These are phyloP conservation scores for Stichodactyla helianthus DNA, from an alignment of 64 coral and sea anemone species.

Conservation along the genomic window DNA sequence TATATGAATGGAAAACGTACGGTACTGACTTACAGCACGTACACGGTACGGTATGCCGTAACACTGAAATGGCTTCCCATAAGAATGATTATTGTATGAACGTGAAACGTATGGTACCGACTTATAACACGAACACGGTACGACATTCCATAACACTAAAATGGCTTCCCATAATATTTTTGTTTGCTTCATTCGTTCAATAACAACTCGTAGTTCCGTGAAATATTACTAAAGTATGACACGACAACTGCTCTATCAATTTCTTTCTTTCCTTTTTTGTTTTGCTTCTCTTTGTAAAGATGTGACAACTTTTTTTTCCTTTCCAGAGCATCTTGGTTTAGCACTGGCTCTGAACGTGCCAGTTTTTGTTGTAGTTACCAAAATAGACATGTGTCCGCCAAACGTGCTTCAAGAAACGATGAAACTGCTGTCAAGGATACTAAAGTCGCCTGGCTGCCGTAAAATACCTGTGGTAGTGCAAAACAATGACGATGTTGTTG, in stretches of 20 bases:
- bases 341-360: conserved; percentile 92
- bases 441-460: conserved; percentile 96
- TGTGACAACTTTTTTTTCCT: background rate
- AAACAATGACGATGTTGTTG: conserved; percentile 92
- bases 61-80: too few relatives aligned
- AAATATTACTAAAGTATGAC: too few relatives aligned
- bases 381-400: conserved; percentile 98
- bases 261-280: background rate
- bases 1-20: too few relatives aligned
- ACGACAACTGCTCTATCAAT: background rate
- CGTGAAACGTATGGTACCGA: too few relatives aligned
- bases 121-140: too few relatives aligned
- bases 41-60: too few relatives aligned
- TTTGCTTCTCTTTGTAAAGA: background rate
- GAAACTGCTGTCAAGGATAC: conserved; percentile 84
- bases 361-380: conserved; percentile 98
- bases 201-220: too few relatives aligned
- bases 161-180: too few relatives aligned
- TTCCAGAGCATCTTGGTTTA: conserved; percentile 90
- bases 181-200: too few relatives aligned
- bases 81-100: too few relatives aligned
- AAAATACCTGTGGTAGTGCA: conserved; percentile 97
- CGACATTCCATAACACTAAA: too few relatives aligned
- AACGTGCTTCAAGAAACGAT: conserved; percentile 99
- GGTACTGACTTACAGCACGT: too few relatives aligned